Percentiles rank a stretch among this genome's conserved stretches.
Conservation (phyloP, 2,797 vertebrate species). For the Coluber constrictor region DNA sequence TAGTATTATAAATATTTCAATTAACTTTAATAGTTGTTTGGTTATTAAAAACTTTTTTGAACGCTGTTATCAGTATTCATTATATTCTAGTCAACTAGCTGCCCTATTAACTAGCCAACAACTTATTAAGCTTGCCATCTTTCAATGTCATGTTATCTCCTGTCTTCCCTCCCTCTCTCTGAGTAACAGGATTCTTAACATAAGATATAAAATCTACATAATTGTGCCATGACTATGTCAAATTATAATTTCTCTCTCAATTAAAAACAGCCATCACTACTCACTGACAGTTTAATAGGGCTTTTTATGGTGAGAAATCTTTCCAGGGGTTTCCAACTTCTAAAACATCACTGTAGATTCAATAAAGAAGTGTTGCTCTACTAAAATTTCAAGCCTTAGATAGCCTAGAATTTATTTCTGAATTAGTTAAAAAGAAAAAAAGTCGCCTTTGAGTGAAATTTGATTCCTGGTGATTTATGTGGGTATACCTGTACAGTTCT, state of each 20-base stretch:
- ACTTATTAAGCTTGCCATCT: conserved; percentile 56
- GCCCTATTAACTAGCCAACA: conserved; percentile 61
- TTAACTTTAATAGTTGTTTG: conserved; percentile 81
- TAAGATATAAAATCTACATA: conserved; percentile 89
- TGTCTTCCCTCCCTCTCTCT: conserved; percentile 68
- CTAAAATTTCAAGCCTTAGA: not conserved
- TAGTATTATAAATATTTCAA: conserved; percentile 80
- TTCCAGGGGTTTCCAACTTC: not conserved
- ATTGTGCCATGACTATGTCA: conserved; percentile 89
- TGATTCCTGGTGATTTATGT: not conserved
- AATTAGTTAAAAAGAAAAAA: not conserved
- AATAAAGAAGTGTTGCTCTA: not conserved
- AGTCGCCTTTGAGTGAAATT: not conserved
- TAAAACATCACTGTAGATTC: not conserved
- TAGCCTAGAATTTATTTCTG: not conserved
- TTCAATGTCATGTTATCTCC: conserved; percentile 73
- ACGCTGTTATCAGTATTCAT: conserved; percentile 77
- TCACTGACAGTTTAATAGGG: conserved; percentile 45
- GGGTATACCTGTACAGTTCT: not conserved
- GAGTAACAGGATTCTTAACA: conserved; percentile 72
- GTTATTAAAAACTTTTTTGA: conserved; percentile 81
- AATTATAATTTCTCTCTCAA: conserved; percentile 85
- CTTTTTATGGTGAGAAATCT: conserved; percentile 29
- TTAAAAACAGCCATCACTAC: conserved; percentile 75
- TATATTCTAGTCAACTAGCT: conserved; percentile 41